These are phyloP conservation scores for Drosophila teissieri DNA, from an alignment of 1,140 invertebrate genomes.

Conservation along the genomic window DNA sequence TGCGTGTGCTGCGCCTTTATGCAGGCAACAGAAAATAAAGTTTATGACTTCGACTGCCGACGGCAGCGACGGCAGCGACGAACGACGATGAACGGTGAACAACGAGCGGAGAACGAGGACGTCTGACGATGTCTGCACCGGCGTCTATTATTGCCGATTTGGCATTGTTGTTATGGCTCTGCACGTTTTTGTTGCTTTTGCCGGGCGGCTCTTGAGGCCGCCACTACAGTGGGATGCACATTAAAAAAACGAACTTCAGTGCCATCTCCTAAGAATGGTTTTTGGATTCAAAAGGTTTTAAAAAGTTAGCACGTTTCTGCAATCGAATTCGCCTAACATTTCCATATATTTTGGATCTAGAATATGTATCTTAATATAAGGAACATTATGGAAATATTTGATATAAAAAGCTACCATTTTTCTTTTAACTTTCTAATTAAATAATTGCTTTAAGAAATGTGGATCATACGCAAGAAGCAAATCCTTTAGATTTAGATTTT, in stretches of 20 bases:
- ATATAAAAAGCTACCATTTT: no score
- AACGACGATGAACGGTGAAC: not conserved
- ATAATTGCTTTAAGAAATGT: no score
- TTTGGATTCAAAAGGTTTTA: no score
- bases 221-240: slow-evolving; percentile 34
- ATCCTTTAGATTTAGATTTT: no score
- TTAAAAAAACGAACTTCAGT: slow-evolving; percentile 2
- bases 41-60: slow-evolving; percentile 80
- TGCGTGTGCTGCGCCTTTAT: slow-evolving; percentile 63
- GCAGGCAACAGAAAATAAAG: slow-evolving; percentile 82
- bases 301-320: not conserved
- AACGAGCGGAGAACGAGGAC: slow-evolving; percentile 11
- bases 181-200: slow-evolving; percentile 10
- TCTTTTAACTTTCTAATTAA: no score
- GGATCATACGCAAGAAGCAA: no score
- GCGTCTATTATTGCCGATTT: slow-evolving; percentile 73
- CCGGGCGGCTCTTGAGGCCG: slow-evolving; percentile 36
- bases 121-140: slow-evolving; percentile 63
- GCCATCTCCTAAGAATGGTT: not conserved
- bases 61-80: slow-evolving; percentile 40
- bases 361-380: no score
- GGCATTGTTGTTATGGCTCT: slow-evolving; percentile 55
- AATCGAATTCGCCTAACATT: no score
- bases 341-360: no score
- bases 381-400: no score